These are phyloP conservation scores for Zele albiditarsus DNA, from an alignment of 2,888 invertebrate species.

Conservation along the genomic window DNA sequence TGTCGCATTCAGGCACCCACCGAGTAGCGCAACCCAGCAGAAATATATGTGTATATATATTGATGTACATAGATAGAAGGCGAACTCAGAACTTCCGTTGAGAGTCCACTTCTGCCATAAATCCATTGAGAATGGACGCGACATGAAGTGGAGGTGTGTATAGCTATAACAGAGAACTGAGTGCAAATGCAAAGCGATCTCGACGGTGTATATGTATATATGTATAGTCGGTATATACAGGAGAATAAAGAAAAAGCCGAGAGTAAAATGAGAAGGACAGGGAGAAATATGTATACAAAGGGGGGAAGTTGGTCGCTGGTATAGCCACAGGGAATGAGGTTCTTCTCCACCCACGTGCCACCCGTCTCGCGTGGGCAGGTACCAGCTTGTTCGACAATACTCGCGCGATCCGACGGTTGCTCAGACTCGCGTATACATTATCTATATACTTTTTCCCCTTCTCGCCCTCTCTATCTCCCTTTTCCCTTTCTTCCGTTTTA, in stretches of 20 bases:
- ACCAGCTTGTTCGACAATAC: conserved; percentile 62
- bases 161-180: conserved; percentile 18
- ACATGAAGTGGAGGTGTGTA: conserved; percentile 7
- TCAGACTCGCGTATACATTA: conserved; percentile 39
- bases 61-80: not conserved
- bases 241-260: conserved; percentile 15
- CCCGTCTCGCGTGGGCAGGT: conserved; percentile 58
- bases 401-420: conserved; percentile 44
- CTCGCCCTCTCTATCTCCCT: too few relatives aligned
- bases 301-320: conserved; percentile 32
- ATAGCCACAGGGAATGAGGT: conserved; percentile 45
- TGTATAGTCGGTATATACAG: conserved; percentile 18
- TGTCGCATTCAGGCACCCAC: not conserved
- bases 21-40: not conserved
- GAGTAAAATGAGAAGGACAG: conserved; percentile 6
- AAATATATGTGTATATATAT: not conserved
- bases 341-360: conserved; percentile 53
- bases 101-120: conserved; percentile 18
- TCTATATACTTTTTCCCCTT: conserved; percentile 8
- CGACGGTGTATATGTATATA: not conserved
- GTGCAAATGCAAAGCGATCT: conserved; percentile 31
- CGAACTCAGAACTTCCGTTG: conserved; percentile 6
- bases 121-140: conserved; percentile 16
- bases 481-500: too few relatives aligned
- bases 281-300: conserved; percentile 30